phyloP scores from a whole-genome alignment of 2,113 vertebrate genomes.

The Pantherophis guttatus region DNA sequence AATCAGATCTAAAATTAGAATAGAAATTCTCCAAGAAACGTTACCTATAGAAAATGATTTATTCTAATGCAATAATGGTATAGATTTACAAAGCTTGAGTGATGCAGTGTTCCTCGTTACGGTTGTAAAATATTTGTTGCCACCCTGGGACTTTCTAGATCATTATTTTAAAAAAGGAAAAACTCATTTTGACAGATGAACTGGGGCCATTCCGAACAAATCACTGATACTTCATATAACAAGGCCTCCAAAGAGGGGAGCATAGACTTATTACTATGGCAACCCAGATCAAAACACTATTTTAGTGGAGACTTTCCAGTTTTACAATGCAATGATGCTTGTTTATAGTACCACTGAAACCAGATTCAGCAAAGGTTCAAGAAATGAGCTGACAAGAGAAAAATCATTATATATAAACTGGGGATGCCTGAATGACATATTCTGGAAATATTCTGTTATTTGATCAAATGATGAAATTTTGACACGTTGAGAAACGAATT shows the following conservation, averaged over 20 bases:
- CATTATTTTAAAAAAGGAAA: conserved; percentile 99
- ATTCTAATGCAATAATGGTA: conserved; percentile 83
- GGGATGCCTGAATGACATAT: conserved; percentile 74
- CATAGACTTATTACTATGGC: conserved; percentile 92
- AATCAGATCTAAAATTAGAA: conserved; percentile 72
- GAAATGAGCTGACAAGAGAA: conserved; percentile 84
- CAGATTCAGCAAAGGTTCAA: conserved; percentile 78
- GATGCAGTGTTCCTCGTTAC: conserved; percentile 79
- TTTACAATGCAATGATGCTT: conserved; percentile 95
- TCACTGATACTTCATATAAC: conserved; percentile 94
- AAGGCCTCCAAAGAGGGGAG: conserved; percentile 98
- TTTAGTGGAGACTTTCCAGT: conserved; percentile 94
- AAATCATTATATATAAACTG: conserved; percentile 84
- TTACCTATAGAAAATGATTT: conserved; percentile 77
- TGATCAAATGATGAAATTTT: conserved; percentile 75
- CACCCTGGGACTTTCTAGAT: conserved; percentile 89
- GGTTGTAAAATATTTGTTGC: conserved; percentile 85
- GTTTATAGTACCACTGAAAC: conserved; percentile 90
- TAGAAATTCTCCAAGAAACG: conserved; percentile 71
- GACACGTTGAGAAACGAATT: conserved; percentile 66
- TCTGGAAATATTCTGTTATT: conserved; percentile 74
- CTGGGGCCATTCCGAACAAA: conserved; percentile 88
- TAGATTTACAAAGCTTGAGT: conserved; percentile 82
- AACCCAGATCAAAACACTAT: conserved; percentile 92
- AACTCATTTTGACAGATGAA: conserved; percentile 99